These are phyloP conservation scores for Sarcophaga bullata DNA, from an alignment of 1,140 invertebrate species.

Conservation along the genomic window DNA sequence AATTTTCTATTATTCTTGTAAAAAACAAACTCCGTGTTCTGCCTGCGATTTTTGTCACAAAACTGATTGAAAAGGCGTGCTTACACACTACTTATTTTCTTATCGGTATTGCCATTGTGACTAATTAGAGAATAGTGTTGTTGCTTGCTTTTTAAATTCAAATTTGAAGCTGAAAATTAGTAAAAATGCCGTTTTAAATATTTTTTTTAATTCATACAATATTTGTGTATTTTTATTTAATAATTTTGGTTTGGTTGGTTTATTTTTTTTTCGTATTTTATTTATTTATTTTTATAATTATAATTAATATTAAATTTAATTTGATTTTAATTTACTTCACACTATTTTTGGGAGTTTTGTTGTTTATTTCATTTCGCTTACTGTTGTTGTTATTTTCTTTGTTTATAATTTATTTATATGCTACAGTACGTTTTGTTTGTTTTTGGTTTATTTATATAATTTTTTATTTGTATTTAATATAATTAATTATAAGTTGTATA, in stretches of 20 bases:
- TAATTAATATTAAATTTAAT: slow-evolving; percentile 34
- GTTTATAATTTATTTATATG: slow-evolving; percentile 31
- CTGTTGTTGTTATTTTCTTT: background rate
- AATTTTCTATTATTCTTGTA: too few species aligned
- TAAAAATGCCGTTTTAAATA: slow-evolving; percentile 1
- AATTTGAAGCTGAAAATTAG: background rate
- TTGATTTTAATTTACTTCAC: slow-evolving; percentile 40
- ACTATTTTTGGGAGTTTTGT: background rate
- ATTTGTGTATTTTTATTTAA: slow-evolving; percentile 37
- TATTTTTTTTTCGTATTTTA: slow-evolving; percentile 1
- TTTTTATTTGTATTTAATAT: background rate
- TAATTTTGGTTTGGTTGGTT: background rate
- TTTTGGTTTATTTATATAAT: background rate
- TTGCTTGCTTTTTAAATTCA: background rate
- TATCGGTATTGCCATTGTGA: too few species aligned
- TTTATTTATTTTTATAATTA: slow-evolving; percentile 1
- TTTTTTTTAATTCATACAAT: slow-evolving; percentile 32
- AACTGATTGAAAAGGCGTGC: too few species aligned
- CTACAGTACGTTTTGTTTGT: background rate
- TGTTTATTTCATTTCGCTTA: slow-evolving; percentile 45
- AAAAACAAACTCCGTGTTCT: too few species aligned
- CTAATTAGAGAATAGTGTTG: too few species aligned
- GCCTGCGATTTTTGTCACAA: too few species aligned
- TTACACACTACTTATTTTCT: too few species aligned
- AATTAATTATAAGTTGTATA: background rate